Evolutionary conservation across 2,888 invertebrate species (phyloP).

Genomic region (Folsomia manolachei): DNA sequence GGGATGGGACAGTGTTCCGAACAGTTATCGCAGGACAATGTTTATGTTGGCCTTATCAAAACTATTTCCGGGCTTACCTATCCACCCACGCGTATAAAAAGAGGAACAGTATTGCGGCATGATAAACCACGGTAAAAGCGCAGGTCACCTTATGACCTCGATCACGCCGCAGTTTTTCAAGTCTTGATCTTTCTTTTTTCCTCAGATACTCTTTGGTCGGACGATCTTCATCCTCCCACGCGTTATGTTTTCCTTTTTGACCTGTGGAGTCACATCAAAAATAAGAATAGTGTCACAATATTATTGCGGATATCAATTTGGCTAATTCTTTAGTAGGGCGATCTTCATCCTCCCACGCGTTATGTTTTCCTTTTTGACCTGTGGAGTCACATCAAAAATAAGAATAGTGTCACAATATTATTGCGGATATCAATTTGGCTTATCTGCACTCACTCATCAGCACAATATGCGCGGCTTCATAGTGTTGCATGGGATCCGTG

Average conservation of each 20-base stretch:
- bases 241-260: not conserved
- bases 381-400: not conserved
- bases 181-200: not conserved
- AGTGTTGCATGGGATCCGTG: not conserved
- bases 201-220: constrained; percentile 9
- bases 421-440: no score
- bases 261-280: no score
- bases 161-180: not conserved
- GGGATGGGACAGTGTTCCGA: not conserved
- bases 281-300: no score
- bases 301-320: no score
- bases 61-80: constrained; percentile 2
- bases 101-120: not conserved
- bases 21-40: no score
- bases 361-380: not conserved
- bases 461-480: not conserved
- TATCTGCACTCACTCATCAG: not conserved
- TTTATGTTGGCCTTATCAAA: no score
- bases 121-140: not conserved
- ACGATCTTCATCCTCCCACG: constrained; percentile 14
- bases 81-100: constrained; percentile 5
- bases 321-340: not conserved
- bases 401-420: no score
- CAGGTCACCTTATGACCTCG: not conserved
- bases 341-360: constrained; percentile 13